phyloP scores from a whole-genome alignment of 2,888 invertebrate species.

The Teleiodes luculella region DNA sequence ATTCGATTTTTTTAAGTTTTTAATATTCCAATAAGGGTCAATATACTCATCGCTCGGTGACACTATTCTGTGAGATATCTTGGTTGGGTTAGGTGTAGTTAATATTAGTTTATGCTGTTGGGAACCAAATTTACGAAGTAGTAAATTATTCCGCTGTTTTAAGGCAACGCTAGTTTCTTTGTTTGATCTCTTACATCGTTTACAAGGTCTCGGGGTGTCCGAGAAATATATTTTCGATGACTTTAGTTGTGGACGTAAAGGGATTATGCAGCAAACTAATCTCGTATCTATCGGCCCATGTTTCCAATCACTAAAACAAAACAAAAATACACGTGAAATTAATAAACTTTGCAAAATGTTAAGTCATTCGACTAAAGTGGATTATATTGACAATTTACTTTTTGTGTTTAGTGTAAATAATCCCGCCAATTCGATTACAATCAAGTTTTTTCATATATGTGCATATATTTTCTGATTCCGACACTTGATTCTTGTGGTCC shows the following conservation, averaged over 20 bases:
- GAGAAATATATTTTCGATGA: conserved; percentile 35
- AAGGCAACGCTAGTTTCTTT: conserved; percentile 33
- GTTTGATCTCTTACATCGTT: conserved; percentile 40
- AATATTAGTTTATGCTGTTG: conserved; percentile 32
- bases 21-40: conserved; percentile 69
- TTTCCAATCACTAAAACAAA: conserved; percentile 26
- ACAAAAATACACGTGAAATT: background rate
- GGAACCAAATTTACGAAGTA: conserved; percentile 39
- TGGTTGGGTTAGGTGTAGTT: conserved; percentile 28
- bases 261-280: conserved; percentile 50
- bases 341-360: background rate
- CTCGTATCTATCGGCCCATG: conserved; percentile 24
- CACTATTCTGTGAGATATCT: conserved; percentile 35
- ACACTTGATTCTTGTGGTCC: conserved; percentile 16
- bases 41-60: conserved; percentile 47
- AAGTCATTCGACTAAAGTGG: background rate
- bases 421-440: conserved; percentile 45
- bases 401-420: conserved; percentile 36
- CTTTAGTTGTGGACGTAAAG: conserved; percentile 29
- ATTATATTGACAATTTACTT: conserved; percentile 24
- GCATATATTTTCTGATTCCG: conserved; percentile 47
- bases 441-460: conserved; percentile 46
- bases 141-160: conserved; percentile 51
- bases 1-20: conserved; percentile 39
- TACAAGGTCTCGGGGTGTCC: conserved; percentile 24